A percentile compares a stretch with the other conserved stretches of the same genome.
Evolutionary conservation across 2,888 invertebrate genomes (phyloP).

Genomic region (Trileptium ribeirensis): DNA sequence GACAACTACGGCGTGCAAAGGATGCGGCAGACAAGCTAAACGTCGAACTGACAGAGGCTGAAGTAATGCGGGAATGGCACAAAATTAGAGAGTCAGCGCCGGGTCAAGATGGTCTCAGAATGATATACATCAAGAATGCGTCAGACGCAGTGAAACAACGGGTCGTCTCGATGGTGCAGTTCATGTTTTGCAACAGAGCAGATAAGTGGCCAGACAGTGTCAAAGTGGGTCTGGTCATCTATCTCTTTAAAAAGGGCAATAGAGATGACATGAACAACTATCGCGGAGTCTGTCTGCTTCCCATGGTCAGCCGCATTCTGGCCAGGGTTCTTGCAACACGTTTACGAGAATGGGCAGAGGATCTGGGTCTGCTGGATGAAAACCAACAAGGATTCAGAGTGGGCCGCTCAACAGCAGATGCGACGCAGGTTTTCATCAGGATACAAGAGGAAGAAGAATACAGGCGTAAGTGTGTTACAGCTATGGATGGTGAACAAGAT

Average conservation of each 20-base stretch:
- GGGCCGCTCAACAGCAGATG: slow-evolving; percentile 1
- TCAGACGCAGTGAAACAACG: slow-evolving; percentile 8
- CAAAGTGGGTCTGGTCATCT: neutral
- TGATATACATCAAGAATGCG: slow-evolving; percentile 3
- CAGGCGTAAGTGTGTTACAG: neutral
- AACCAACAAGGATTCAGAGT: neutral
- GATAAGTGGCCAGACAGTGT: slow-evolving; percentile 7
- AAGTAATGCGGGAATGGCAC: neutral
- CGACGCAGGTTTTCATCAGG: neutral
- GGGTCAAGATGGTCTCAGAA: neutral
- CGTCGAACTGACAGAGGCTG: neutral
- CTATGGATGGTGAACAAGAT: neutral
- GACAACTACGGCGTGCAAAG: neutral
- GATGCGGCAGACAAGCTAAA: neutral
- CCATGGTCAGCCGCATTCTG: slow-evolving; percentile 10
- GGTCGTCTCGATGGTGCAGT: neutral
- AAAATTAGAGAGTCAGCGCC: slow-evolving; percentile 8
- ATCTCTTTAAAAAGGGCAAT: neutral
- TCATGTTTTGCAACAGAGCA: slow-evolving; percentile 1
- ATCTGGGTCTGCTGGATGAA: slow-evolving; percentile 2
- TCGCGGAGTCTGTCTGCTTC: neutral
- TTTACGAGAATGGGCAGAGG: neutral
- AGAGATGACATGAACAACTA: neutral
- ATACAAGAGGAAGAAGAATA: slow-evolving; percentile 1
- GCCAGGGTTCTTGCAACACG: neutral